Conservation (phyloP, 1,140 invertebrate species). For the Penaeus japonicus region DNA sequence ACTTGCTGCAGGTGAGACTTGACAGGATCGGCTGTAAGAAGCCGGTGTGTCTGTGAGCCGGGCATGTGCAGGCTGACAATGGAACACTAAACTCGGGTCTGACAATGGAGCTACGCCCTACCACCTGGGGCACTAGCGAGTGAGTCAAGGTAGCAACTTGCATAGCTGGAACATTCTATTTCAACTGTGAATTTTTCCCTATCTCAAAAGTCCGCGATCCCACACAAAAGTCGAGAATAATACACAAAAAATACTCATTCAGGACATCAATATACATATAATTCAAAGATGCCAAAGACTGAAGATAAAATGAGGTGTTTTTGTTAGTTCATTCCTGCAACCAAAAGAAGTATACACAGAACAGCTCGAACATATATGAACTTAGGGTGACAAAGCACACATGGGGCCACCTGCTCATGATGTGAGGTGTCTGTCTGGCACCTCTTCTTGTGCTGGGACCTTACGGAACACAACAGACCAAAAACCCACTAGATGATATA, state of each 20-base stretch:
- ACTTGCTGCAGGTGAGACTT: conserved; percentile 54
- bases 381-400: conserved; percentile 33
- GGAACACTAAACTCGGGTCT: conserved; percentile 54
- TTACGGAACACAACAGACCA: conserved; percentile 45
- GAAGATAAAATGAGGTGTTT: conserved; percentile 24
- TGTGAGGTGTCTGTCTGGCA: conserved; percentile 33
- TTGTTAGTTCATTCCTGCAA: conserved; percentile 24
- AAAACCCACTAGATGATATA: conserved; percentile 38
- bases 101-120: conserved; percentile 51
- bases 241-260: conserved; percentile 49
- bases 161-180: conserved; percentile 54
- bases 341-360: conserved; percentile 35
- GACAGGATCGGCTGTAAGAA: conserved; percentile 24
- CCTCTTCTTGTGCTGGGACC: conserved; percentile 43
- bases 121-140: conserved; percentile 47
- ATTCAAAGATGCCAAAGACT: conserved; percentile 43
- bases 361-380: conserved; percentile 53
- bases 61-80: conserved; percentile 44
- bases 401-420: conserved; percentile 45
- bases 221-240: conserved; percentile 52
- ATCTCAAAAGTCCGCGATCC: conserved; percentile 52
- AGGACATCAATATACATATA: conserved; percentile 42
- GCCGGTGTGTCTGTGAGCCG: conserved; percentile 54
- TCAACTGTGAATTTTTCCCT: conserved; percentile 50
- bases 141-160: conserved; percentile 53